Evolutionary conservation across 30 jellyfish, hydroid and myxozoan genomes (phyloP).

Genomic region (Aurelia coerulea): DNA sequence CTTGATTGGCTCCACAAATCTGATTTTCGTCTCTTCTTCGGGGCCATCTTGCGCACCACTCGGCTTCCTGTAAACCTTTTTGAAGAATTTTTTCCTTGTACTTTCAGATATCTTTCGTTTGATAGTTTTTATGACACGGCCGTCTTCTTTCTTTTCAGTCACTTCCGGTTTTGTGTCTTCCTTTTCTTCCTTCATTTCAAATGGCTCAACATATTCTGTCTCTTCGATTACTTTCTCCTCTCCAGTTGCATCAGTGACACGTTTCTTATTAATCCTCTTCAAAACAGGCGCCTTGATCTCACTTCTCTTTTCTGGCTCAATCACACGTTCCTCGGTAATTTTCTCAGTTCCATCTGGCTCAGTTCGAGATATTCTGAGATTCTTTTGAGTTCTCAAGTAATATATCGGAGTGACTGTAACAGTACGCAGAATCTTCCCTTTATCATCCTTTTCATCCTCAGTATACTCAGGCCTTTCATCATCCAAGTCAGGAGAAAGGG

Average conservation of each 20-base stretch:
- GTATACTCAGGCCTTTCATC: slow-evolving; percentile 59
- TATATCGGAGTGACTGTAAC: slow-evolving; percentile 61
- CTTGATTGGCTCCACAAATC: slow-evolving; percentile 68
- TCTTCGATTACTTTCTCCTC: slow-evolving; percentile 57
- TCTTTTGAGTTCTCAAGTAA: slow-evolving; percentile 49
- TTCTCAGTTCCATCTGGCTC: slow-evolving; percentile 71
- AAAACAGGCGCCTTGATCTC: slow-evolving; percentile 45
- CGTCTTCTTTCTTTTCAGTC: slow-evolving; percentile 25
- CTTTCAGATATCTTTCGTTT: slow-evolving; percentile 7
- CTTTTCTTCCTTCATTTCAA: slow-evolving; percentile 45
- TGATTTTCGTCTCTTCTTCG: slow-evolving; percentile 29
- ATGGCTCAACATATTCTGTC: slow-evolving; percentile 76
- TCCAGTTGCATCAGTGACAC: slow-evolving; percentile 62
- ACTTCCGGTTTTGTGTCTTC: slow-evolving; percentile 51
- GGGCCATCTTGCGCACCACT: slow-evolving; percentile 53
- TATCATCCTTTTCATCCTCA: slow-evolving; percentile 36
- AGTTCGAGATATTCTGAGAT: slow-evolving; percentile 36
- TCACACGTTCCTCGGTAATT: background rate
- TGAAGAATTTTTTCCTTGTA: slow-evolving; percentile 5
- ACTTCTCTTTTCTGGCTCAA: slow-evolving; percentile 38
- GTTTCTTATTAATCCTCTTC: slow-evolving; percentile 33
- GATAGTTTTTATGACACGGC: background rate
- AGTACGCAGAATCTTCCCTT: slow-evolving; percentile 38
- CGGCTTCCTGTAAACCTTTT: slow-evolving; percentile 3
- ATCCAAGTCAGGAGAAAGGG: slow-evolving; percentile 66